Percentiles rank a stretch among this genome's conserved stretches.
These are phyloP conservation scores for Jacana jacana DNA, from an alignment of 2,113 vertebrate species.

Conservation along the genomic window DNA sequence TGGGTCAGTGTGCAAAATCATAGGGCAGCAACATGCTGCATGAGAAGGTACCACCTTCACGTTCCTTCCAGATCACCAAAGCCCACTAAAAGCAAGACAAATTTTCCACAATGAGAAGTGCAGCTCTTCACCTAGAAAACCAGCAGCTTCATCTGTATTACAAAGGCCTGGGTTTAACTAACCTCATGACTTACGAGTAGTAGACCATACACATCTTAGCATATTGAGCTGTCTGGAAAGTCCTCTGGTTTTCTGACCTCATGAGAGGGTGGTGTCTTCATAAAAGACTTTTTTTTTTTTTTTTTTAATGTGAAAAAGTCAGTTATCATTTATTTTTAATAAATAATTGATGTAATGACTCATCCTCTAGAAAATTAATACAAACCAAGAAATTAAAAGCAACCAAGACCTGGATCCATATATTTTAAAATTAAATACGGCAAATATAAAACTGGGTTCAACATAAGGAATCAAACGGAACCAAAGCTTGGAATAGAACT, in stretches of 20 bases:
- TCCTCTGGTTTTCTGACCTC: neutral
- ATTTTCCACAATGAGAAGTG: neutral
- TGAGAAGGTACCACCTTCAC: neutral
- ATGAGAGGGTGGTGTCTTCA: neutral
- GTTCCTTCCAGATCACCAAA: neutral
- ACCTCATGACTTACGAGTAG: neutral
- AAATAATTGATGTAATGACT: neutral
- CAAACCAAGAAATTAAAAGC: neutral
- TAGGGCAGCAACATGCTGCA: fast-evolving
- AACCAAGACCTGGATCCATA: neutral
- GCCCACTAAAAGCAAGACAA: neutral
- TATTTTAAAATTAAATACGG: neutral
- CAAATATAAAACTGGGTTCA: neutral
- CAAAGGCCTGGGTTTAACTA: neutral
- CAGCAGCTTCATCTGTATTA: neutral
- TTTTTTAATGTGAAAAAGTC: neutral
- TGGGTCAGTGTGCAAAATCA: neutral
- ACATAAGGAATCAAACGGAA: neutral
- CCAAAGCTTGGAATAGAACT: neutral
- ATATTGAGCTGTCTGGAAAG: neutral
- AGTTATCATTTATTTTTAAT: neutral
- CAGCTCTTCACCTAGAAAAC: neutral
- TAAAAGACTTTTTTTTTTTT: neutral
- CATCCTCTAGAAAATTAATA: neutral
- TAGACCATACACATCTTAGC: neutral